These are phyloP conservation scores for Acanthaster planci DNA, from an alignment of 35 echinoderm and acorn worm genomes.

Conservation along the genomic window DNA sequence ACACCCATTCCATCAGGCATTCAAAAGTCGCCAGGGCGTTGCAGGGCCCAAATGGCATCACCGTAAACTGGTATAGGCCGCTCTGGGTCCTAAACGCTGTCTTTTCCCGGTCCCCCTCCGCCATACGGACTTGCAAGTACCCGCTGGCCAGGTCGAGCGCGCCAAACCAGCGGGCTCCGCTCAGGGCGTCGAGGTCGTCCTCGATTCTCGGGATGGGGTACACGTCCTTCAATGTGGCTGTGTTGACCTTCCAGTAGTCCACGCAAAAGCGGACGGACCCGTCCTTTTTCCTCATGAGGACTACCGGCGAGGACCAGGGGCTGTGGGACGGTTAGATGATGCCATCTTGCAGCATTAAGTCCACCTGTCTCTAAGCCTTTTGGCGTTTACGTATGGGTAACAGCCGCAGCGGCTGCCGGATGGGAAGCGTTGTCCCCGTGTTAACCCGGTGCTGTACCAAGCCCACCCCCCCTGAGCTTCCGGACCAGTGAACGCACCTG, in stretches of 20 bases:
- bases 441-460: constrained; percentile 53
- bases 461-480: constrained; percentile 56
- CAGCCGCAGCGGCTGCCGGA: constrained; percentile 44
- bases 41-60: constrained; percentile 68
- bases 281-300: constrained; percentile 78
- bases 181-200: constrained; percentile 56
- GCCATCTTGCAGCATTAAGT: constrained; percentile 40
- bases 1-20: constrained; percentile 52
- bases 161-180: constrained; percentile 62
- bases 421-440: constrained; percentile 37
- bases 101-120: constrained; percentile 41
- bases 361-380: constrained; percentile 49
- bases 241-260: constrained; percentile 74
- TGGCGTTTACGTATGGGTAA: constrained; percentile 55
- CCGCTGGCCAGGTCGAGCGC: constrained; percentile 72
- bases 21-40: constrained; percentile 64
- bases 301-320: constrained; percentile 60
- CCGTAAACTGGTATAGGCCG: constrained; percentile 59
- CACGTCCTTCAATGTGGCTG: constrained; percentile 37
- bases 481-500: constrained; percentile 53
- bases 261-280: too few species aligned
- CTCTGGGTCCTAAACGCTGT: constrained; percentile 65
- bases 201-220: constrained; percentile 76
- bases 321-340: constrained; percentile 65
- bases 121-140: constrained; percentile 78